Conservation (phyloP, 2,888 invertebrate species). For the Beris morrisii region DNA sequence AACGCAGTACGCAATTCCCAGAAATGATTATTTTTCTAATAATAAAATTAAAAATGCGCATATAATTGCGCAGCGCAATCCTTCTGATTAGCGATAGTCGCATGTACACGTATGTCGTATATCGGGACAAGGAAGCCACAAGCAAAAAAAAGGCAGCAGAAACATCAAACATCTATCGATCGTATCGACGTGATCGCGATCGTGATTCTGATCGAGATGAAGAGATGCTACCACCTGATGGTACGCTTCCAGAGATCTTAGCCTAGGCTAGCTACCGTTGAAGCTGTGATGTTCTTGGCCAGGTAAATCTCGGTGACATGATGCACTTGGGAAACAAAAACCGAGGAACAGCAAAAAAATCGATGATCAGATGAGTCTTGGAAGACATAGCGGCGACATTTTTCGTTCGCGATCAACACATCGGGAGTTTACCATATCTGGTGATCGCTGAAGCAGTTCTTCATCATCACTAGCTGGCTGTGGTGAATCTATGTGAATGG, state of each 20-base stretch:
- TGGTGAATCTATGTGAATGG: constrained; percentile 1
- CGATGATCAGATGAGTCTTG: constrained; percentile 5
- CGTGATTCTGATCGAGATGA: background rate
- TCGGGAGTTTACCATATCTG: constrained; percentile 22
- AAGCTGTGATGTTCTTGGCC: background rate
- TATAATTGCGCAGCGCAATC: constrained; percentile 17
- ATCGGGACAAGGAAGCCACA: background rate
- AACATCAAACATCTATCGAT: constrained; percentile 11
- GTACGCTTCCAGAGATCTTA: no score
- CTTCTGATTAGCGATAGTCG: constrained; percentile 3
- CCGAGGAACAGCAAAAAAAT: no score
- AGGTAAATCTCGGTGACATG: background rate
- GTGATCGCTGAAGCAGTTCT: constrained; percentile 6
- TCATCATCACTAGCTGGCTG: constrained; percentile 3
- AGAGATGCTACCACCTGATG: constrained; percentile 11
- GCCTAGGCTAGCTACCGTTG: background rate
- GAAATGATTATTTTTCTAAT: constrained; percentile 33
- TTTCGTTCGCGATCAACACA: constrained; percentile 24
- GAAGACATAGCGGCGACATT: constrained; percentile 35
- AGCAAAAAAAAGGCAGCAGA: background rate
- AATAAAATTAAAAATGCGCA: constrained; percentile 33
- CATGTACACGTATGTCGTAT: background rate
- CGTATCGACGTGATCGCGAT: constrained; percentile 10
- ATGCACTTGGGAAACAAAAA: no score
- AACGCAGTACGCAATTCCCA: background rate